These are phyloP conservation scores for Gephyroberyx darwinii DNA, from an alignment of 2,797 vertebrate species.

Conservation along the genomic window DNA sequence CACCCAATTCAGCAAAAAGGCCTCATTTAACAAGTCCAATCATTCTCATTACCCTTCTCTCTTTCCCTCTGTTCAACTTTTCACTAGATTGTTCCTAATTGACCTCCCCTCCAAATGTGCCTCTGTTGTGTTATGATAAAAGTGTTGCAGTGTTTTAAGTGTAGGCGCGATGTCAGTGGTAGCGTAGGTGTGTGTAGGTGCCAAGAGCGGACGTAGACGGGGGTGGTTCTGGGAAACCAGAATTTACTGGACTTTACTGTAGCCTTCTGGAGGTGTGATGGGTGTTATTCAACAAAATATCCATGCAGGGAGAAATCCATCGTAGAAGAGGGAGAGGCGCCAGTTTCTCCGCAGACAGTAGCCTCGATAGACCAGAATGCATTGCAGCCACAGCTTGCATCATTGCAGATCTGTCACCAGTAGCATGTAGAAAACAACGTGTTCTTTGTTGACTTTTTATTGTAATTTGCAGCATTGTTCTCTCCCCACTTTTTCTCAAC, in stretches of 20 bases:
- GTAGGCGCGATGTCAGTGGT: conserved; percentile 31
- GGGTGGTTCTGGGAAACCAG: conserved; percentile 57
- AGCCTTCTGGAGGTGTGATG: conserved; percentile 55
- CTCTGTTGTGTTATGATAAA: conserved; percentile 31
- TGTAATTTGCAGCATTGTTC: too few species aligned
- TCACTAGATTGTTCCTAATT: conserved; percentile 10
- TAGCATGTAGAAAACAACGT: too few species aligned
- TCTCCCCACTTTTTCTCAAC: too few species aligned
- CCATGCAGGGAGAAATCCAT: too few species aligned
- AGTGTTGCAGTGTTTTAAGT: conserved; percentile 31
- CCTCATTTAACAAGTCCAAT: conserved; percentile 44
- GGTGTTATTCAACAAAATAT: background rate
- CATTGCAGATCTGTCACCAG: too few species aligned
- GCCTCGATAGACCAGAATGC: too few species aligned
- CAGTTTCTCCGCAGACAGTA: too few species aligned
- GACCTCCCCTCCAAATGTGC: conserved; percentile 6
- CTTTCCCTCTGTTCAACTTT: conserved; percentile 34
- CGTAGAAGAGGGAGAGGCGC: too few species aligned
- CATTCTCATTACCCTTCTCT: too few species aligned
- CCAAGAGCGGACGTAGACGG: conserved; percentile 49
- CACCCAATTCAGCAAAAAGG: conserved; percentile 36
- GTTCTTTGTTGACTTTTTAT: too few species aligned
- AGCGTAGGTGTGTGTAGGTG: conserved; percentile 63
- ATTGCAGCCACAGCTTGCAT: too few species aligned
- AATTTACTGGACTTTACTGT: conserved; percentile 45